phyloP scores from a whole-genome alignment of 2,888 invertebrate genomes.

The Uropetala carovei region DNA sequence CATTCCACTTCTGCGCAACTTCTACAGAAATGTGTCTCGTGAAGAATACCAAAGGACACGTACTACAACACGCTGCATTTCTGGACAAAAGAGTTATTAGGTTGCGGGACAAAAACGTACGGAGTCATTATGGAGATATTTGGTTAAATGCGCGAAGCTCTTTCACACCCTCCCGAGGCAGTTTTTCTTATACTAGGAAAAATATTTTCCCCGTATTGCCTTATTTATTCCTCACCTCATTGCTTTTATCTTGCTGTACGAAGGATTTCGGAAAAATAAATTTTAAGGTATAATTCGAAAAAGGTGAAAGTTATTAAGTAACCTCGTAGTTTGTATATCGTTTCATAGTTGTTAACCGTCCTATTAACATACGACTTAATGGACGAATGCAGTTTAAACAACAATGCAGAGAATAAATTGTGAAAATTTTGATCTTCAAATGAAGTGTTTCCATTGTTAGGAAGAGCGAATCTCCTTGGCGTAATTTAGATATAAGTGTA shows the following conservation, averaged over 20 bases:
- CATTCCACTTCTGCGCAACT: conserved; percentile 40
- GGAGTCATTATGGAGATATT: not conserved
- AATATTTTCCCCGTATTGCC: not conserved
- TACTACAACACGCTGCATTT: not conserved
- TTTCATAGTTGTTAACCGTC: too few relatives aligned
- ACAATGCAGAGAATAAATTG: too few relatives aligned
- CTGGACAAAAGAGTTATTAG: not conserved
- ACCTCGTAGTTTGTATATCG: too few relatives aligned
- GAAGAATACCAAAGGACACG: not conserved
- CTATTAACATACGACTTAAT: too few relatives aligned
- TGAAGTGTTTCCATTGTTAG: too few relatives aligned
- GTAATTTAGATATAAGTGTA: too few relatives aligned
- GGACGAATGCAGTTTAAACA: too few relatives aligned
- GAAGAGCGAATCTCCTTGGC: too few relatives aligned
- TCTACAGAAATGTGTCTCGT: conserved; percentile 11
- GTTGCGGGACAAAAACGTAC: not conserved
- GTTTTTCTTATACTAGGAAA: not conserved
- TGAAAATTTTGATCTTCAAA: too few relatives aligned
- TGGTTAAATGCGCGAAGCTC: not conserved
- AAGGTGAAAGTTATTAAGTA: too few relatives aligned
- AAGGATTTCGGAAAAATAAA: not conserved
- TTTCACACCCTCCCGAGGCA: not conserved
- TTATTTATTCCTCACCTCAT: not conserved
- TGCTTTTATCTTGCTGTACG: not conserved
- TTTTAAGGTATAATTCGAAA: too few relatives aligned